A percentile compares a stretch with the other conserved stretches of the same genome.
Conservation (phyloP, 2,113 vertebrate species). For the Lanius collurio region DNA sequence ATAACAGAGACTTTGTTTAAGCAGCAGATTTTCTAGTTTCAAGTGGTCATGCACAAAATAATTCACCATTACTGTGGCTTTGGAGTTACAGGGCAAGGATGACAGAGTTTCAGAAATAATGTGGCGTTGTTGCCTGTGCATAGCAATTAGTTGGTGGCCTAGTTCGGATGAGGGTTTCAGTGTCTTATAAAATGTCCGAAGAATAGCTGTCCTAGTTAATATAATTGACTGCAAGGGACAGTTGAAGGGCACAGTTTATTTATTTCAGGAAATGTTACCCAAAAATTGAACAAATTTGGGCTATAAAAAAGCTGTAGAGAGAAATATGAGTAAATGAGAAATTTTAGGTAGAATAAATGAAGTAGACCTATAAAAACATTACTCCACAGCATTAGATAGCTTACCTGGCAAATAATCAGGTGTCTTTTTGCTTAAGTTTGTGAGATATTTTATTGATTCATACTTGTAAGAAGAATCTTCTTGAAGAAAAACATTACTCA, state of each 20-base stretch:
- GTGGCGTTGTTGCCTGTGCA: constrained; percentile 32
- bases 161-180: constrained; percentile 45
- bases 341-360: neutral
- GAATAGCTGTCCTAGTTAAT: constrained; percentile 63
- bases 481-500: neutral
- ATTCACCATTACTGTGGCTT: neutral
- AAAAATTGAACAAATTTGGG: neutral
- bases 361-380: neutral
- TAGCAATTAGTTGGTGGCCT: constrained; percentile 66
- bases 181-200: constrained; percentile 39
- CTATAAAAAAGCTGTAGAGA: neutral
- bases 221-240: constrained; percentile 46
- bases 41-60: neutral
- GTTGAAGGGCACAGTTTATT: constrained; percentile 1
- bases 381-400: neutral
- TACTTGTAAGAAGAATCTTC: neutral
- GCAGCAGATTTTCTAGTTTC: neutral
- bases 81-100: neutral
- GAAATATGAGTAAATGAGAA: neutral
- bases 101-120: constrained; percentile 49
- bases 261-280: neutral
- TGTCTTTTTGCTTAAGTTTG: neutral
- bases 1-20: neutral
- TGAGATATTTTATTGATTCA: neutral
- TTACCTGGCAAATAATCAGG: neutral